Conservation (phyloP, 2,113 vertebrate genomes). For the Phalacrocorax brasilianus region DNA sequence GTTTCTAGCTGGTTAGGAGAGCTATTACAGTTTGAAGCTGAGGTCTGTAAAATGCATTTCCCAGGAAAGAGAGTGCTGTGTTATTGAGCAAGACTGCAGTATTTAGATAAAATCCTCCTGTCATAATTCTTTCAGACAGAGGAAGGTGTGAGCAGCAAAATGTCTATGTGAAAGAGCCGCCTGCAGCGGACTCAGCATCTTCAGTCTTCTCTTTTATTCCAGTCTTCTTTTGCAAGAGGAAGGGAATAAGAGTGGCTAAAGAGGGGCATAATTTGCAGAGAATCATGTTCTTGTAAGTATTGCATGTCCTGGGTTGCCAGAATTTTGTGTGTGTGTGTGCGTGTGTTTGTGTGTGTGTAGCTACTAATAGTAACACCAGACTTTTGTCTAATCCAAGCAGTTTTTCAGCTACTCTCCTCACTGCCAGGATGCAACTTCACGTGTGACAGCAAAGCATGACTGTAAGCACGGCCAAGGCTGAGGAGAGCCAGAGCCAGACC, state of each 20-base stretch:
- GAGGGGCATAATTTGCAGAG: not conserved
- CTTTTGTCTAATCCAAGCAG: not conserved
- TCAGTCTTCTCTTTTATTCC: not conserved
- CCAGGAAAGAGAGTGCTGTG: not conserved
- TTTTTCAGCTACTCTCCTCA: not conserved
- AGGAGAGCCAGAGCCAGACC: not conserved
- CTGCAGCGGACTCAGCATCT: not conserved
- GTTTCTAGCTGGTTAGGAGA: not conserved
- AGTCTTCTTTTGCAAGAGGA: not conserved
- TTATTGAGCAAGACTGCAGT: not conserved
- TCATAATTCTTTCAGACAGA: not conserved
- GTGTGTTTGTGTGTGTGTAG: not conserved
- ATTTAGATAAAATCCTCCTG: not conserved
- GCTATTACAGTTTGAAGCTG: not conserved
- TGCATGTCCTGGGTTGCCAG: accelerated
- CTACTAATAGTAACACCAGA: not conserved
- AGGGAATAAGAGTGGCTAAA: not conserved
- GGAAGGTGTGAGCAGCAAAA: not conserved
- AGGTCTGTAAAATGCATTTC: not conserved
- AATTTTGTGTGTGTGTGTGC: not conserved
- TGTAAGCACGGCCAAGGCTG: not conserved
- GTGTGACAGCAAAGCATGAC: not conserved
- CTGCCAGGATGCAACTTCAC: not conserved
- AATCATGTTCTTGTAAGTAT: not conserved
- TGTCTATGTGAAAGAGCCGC: not conserved